phyloP scores from a whole-genome alignment of 2,797 vertebrate species.

The Onychomys torridus region DNA sequence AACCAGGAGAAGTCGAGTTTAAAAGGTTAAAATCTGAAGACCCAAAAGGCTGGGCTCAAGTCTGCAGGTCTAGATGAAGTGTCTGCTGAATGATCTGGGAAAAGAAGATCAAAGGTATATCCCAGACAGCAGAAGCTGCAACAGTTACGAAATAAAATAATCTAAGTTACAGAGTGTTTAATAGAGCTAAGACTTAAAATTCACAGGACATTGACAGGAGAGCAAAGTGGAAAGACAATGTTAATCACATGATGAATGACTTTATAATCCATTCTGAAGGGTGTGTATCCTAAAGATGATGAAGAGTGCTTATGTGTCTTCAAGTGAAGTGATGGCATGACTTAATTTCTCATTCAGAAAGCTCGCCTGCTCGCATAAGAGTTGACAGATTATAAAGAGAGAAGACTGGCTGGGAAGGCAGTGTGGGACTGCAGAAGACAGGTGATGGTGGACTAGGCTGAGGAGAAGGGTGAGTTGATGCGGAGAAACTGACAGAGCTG shows the following conservation, averaged over 20 bases:
- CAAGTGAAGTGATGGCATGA: background rate
- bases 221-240: background rate
- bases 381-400: background rate
- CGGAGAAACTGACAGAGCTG: background rate
- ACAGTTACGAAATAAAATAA: slow-evolving; percentile 9
- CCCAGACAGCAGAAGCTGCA: background rate
- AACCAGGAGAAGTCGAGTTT: background rate
- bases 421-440: background rate
- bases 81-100: background rate
- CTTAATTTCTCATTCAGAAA: slow-evolving; percentile 26
- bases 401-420: background rate
- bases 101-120: background rate
- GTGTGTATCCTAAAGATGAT: background rate
- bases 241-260: background rate
- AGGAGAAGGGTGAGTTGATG: background rate
- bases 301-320: background rate
- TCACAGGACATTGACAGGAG: background rate
- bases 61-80: background rate
- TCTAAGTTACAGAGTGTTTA: background rate
- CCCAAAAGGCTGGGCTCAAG: background rate
- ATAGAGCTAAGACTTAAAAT: background rate
- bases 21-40: background rate
- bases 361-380: background rate
- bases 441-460: background rate
- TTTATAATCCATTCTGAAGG: background rate